A percentile compares a stretch with the other conserved stretches of the same genome.
These are phyloP conservation scores for Spermophilus dauricus DNA, from an alignment of 2,113 vertebrate genomes.

Conservation along the genomic window DNA sequence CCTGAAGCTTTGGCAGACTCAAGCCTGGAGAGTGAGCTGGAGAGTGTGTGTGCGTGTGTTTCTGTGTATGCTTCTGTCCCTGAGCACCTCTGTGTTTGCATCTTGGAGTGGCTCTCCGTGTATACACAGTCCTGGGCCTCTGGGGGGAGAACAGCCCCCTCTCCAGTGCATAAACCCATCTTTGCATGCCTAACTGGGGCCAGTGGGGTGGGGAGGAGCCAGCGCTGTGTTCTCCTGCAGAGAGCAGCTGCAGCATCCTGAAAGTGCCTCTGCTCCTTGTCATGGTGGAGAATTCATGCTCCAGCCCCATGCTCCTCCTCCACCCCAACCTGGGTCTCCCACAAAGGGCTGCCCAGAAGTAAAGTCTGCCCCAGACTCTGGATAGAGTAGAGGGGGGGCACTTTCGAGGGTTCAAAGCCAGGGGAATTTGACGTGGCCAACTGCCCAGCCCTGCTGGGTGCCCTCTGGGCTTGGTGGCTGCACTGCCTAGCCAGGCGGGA, in stretches of 20 bases:
- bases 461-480: background rate
- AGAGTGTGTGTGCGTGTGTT: background rate
- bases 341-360: conserved; percentile 16
- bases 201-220: background rate
- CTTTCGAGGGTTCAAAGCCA: conserved; percentile 73
- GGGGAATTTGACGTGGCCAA: conserved; percentile 75
- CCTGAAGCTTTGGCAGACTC: background rate
- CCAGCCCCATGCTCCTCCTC: conserved; percentile 38
- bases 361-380: conserved; percentile 46
- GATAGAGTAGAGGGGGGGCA: conserved; percentile 56
- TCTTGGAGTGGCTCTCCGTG: background rate
- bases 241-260: background rate
- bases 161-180: background rate
- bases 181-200: background rate
- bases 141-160: background rate
- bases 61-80: background rate
- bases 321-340: background rate
- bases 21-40: background rate
- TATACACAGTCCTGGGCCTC: background rate
- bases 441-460: conserved; percentile 61
- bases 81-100: background rate
- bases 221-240: background rate
- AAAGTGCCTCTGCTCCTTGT: background rate
- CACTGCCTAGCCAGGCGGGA: background rate
- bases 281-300: conserved; percentile 21